Evolutionary conservation across 1,140 invertebrate species (phyloP).

Genomic region (Brachionus asplanchnoidis): DNA sequence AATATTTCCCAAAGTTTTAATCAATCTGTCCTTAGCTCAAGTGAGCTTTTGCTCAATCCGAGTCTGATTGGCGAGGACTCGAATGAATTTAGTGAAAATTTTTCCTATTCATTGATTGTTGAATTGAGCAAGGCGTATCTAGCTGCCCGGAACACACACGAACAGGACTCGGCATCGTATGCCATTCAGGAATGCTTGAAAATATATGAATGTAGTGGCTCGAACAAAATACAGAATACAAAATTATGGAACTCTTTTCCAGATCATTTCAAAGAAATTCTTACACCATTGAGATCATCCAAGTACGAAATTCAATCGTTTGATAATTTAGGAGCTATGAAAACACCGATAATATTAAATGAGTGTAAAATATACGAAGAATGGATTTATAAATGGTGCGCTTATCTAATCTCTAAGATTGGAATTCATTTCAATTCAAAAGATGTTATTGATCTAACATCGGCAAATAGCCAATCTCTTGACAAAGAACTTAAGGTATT

Average conservation of each 20-base stretch:
- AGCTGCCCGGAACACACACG: conserved; percentile 52
- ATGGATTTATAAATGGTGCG: conserved; percentile 34
- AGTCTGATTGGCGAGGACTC: conserved; percentile 9
- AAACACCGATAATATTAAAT: conserved; percentile 11
- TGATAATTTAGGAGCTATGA: conserved; percentile 16
- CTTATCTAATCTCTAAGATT: conserved; percentile 42
- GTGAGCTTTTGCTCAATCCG: not conserved
- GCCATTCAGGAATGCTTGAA: conserved; percentile 59
- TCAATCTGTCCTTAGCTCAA: not conserved
- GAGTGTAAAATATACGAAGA: conserved; percentile 39
- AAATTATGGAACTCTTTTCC: conserved; percentile 58
- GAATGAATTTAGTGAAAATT: conserved; percentile 52
- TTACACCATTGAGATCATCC: conserved; percentile 48
- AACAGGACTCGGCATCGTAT: conserved; percentile 56
- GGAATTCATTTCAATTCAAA: conserved; percentile 45
- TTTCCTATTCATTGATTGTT: conserved; percentile 56
- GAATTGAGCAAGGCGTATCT: conserved; percentile 57
- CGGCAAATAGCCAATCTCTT: conserved; percentile 21
- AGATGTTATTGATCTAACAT: conserved; percentile 14
- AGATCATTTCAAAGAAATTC: conserved; percentile 57
- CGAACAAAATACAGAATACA: conserved; percentile 37
- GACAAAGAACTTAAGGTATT: conserved; percentile 46
- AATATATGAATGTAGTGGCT: conserved; percentile 51
- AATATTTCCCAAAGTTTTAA: not conserved
- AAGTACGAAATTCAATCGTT: conserved; percentile 33